Evolutionary conservation across 2,888 invertebrate genomes (phyloP).

Genomic region (Arrhopalites spinosus): DNA sequence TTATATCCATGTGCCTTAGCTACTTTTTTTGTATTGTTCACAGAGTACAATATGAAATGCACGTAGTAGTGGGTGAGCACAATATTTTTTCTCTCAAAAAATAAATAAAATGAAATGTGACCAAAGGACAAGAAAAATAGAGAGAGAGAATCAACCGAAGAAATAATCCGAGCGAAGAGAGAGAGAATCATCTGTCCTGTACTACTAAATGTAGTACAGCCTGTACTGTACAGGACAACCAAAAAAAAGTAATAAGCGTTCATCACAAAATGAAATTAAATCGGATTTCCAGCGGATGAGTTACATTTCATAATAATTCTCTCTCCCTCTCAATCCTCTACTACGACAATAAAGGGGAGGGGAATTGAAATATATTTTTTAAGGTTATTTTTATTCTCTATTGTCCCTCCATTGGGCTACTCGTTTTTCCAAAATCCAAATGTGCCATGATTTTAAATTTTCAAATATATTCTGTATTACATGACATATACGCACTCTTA

Average conservation of each 20-base stretch:
- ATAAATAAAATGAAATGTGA: constrained; percentile 27
- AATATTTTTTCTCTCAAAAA: constrained; percentile 10
- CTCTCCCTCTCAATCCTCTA: constrained; percentile 3
- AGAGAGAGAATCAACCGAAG: constrained; percentile 10
- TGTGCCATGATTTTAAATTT: background rate
- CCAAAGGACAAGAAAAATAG: constrained; percentile 10
- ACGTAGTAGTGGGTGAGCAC: constrained; percentile 14
- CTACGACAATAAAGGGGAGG: background rate
- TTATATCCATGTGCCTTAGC: background rate
- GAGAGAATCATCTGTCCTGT: constrained; percentile 39
- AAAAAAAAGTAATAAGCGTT: no score
- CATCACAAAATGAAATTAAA: constrained; percentile 26
- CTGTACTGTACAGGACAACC: no score
- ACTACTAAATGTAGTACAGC: no score
- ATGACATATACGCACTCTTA: background rate
- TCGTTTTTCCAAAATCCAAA: background rate
- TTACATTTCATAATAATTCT: constrained; percentile 21
- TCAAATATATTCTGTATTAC: background rate
- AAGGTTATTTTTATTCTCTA: background rate
- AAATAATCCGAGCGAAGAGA: constrained; percentile 40
- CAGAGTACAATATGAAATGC: background rate
- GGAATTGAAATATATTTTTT: background rate
- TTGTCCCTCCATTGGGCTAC: background rate
- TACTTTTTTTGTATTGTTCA: background rate
- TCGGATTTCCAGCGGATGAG: constrained; percentile 33